Evolutionary conservation across 1,140 invertebrate genomes (phyloP).

Genomic region (Cydia splendana): DNA sequence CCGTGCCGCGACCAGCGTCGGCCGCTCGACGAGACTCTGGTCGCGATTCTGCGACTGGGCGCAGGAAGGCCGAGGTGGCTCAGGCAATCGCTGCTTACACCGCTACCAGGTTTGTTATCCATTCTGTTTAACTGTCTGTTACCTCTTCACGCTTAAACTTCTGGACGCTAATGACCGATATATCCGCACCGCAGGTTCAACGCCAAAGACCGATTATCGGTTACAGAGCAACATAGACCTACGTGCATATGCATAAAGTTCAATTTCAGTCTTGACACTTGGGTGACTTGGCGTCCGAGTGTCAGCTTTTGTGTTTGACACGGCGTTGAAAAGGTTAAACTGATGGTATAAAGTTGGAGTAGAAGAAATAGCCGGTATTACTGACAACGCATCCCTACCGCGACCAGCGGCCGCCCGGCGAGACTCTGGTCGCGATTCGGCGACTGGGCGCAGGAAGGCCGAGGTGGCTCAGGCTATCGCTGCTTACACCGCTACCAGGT

Average conservation of each 20-base stretch:
- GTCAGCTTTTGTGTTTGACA: too few species aligned
- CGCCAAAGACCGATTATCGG: too few species aligned
- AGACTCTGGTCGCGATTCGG: slow-evolving; percentile 62
- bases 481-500: slow-evolving; percentile 73
- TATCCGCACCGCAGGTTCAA: too few species aligned
- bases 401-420: slow-evolving; percentile 43
- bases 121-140: too few species aligned
- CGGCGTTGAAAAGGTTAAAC: too few species aligned
- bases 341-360: too few species aligned
- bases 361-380: slow-evolving; percentile 68
- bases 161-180: too few species aligned
- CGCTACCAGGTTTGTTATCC: slow-evolving; percentile 60
- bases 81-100: slow-evolving; percentile 74
- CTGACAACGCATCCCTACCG: slow-evolving; percentile 45
- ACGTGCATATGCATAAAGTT: too few species aligned
- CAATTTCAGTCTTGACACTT: too few species aligned
- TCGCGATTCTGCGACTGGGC: slow-evolving; percentile 63
- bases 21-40: slow-evolving; percentile 48
- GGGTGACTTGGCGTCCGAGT: too few species aligned
- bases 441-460: slow-evolving; percentile 55
- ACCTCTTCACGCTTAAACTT: too few species aligned
- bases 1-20: slow-evolving; percentile 38
- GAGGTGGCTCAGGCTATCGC: slow-evolving; percentile 75
- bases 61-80: slow-evolving; percentile 67
- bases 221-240: too few species aligned